Evolutionary conservation across 2,888 invertebrate genomes (phyloP), one percentile per base, ranked within the genome.

Genomic region (Diplolepis rosae): DNA sequence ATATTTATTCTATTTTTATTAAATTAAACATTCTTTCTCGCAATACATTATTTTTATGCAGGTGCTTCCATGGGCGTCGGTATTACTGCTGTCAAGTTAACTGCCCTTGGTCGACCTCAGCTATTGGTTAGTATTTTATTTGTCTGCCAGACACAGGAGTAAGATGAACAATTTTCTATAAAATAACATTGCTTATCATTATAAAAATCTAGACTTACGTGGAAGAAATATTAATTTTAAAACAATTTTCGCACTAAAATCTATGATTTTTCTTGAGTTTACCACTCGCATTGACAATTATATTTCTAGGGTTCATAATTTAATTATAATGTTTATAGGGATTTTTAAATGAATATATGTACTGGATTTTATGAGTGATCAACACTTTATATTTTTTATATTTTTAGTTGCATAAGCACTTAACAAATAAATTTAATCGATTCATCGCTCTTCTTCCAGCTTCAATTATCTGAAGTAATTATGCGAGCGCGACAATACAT

Each of bases 401-500:
- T 27, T 15, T 65, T 13, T 42, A 11, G 5, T 22, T 66, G 3
- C 15, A 28, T 66, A 66, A 45, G 4, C 3, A 48, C 4, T n/a
- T 27, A 32, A 22, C 18, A 32, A 30, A 54, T 18, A 11, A n/a
- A 54, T 52, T 52, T 6, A 52, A 52, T 15, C 7, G 18, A 32
- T 78, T 82, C 9, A 51, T 27, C 11, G 30, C 4, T 9, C 18
- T 18, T 54, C 18, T 89, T 90, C 61, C 90, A 98, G 98, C 92
- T 99, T 79, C 98, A 98, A 92, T 90, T 98, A 78, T 98, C 98
- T 6, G 98, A 99, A 90, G 98, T 98, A 82, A 97, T 99, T 82
- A 97, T 96, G 92, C 94, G 97, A 83, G 96, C 98, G 48, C 95
- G 98, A 83, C 94, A 94, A 89, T 98, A 98, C 90, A 98, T 98